phyloP scores from a whole-genome alignment of 1,140 invertebrate genomes.

The Plodia interpunctella region DNA sequence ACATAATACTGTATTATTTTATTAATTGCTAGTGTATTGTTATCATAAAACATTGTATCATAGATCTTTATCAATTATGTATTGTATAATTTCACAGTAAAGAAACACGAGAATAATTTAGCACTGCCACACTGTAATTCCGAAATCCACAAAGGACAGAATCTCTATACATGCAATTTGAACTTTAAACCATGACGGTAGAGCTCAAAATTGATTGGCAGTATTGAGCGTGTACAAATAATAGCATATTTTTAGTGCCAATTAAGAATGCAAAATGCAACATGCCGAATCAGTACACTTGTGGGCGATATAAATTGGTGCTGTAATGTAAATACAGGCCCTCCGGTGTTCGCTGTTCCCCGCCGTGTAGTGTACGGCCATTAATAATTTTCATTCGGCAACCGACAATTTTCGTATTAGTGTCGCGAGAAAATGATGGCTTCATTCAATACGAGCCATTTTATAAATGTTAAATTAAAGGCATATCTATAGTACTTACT shows the following conservation, averaged over 20 bases:
- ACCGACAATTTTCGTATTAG: conserved; percentile 10
- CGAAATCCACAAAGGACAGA: background rate
- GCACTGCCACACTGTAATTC: background rate
- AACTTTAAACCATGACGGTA: background rate
- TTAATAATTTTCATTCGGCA: background rate
- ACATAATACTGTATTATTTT: background rate
- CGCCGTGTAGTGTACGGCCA: background rate
- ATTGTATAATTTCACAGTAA: background rate
- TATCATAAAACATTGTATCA: background rate
- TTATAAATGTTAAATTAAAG: background rate
- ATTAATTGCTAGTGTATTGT: background rate
- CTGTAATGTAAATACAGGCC: conserved; percentile 9
- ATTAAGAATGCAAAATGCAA: conserved; percentile 26
- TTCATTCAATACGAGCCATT: background rate
- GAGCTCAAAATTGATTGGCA: background rate
- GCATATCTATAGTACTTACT: too few species aligned
- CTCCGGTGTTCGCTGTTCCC: conserved; percentile 5
- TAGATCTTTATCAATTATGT: background rate
- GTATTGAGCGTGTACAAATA: background rate
- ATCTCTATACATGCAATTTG: background rate
- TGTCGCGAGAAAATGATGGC: conserved; percentile 5
- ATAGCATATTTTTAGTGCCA: conserved; percentile 12
- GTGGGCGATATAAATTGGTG: conserved; percentile 9
- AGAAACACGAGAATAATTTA: background rate
- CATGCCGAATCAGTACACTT: conserved; percentile 5